Percentiles rank a stretch among this genome's conserved stretches.
Evolutionary conservation across 1,140 invertebrate species (phyloP).

Genomic region (Aphelenchoides avenae): DNA sequence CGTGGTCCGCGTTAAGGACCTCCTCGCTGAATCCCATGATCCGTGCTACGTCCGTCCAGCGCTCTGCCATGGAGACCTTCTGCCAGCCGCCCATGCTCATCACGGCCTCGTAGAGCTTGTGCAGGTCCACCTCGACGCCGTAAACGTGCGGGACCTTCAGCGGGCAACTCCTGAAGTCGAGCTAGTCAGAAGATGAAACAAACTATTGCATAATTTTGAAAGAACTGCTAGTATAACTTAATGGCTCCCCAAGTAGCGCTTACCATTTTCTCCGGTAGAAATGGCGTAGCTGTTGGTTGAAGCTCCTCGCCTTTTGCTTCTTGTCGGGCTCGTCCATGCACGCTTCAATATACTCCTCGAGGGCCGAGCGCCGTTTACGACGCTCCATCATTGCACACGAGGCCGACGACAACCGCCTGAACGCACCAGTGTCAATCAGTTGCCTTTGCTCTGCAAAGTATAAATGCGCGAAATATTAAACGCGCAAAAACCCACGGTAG

Average conservation of each 20-base stretch:
- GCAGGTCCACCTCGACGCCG: conserved; percentile 44
- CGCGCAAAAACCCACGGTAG: no score
- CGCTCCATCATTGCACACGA: no score
- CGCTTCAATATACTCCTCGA: conserved; percentile 25
- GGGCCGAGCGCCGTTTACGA: conserved; percentile 8
- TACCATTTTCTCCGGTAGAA: conserved; percentile 38
- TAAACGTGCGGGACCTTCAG: conserved; percentile 39
- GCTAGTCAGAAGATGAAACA: neutral
- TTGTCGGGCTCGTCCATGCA: conserved; percentile 17
- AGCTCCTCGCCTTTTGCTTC: conserved; percentile 10
- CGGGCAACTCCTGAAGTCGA: conserved; percentile 37
- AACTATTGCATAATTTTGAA: neutral
- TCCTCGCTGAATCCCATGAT: conserved; percentile 34
- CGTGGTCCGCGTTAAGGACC: conserved; percentile 43
- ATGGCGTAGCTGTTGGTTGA: conserved; percentile 25
- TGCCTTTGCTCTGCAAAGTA: no score
- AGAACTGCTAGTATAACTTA: conserved; percentile 1
- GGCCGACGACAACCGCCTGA: no score
- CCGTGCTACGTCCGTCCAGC: conserved; percentile 47
- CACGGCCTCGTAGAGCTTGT: conserved; percentile 45
- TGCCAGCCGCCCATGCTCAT: conserved; percentile 47
- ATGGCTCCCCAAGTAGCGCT: neutral
- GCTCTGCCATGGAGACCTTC: conserved; percentile 44
- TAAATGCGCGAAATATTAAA: no score
- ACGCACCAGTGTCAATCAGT: no score